These are phyloP conservation scores for Temnothorax unifasciatus DNA, from an alignment of 2,888 invertebrate species.

Conservation along the genomic window DNA sequence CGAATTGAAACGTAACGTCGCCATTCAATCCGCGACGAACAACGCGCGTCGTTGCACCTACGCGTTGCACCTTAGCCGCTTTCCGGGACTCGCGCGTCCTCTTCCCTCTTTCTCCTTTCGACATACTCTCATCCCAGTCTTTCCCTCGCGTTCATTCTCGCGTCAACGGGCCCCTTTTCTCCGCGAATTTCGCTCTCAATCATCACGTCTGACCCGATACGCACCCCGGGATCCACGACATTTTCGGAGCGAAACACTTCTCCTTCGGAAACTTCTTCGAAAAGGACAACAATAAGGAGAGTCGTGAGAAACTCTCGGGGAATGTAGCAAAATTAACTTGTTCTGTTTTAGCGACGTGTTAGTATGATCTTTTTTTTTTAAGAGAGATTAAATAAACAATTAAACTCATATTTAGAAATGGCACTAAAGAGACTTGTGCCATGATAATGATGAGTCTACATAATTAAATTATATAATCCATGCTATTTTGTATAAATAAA, in stretches of 20 bases:
- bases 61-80: slow-evolving; percentile 59
- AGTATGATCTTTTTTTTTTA: background rate
- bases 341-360: background rate
- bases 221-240: background rate
- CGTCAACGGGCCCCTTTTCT: slow-evolving; percentile 33
- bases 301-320: background rate
- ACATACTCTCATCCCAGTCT: background rate
- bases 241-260: slow-evolving; percentile 12
- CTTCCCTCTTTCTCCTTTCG: background rate
- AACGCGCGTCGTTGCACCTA: slow-evolving; percentile 37
- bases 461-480: background rate
- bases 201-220: background rate
- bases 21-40: slow-evolving; percentile 63
- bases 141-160: slow-evolving; percentile 55
- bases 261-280: background rate
- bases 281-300: background rate
- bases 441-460: background rate
- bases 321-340: background rate
- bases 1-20: slow-evolving; percentile 78
- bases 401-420: background rate
- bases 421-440: background rate
- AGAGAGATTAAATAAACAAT: background rate
- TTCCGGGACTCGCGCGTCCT: slow-evolving; percentile 51
- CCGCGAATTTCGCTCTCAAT: slow-evolving; percentile 42
- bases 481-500: background rate